Conservation (phyloP, 2,113 vertebrate genomes). For the Clinocottus analis region DNA sequence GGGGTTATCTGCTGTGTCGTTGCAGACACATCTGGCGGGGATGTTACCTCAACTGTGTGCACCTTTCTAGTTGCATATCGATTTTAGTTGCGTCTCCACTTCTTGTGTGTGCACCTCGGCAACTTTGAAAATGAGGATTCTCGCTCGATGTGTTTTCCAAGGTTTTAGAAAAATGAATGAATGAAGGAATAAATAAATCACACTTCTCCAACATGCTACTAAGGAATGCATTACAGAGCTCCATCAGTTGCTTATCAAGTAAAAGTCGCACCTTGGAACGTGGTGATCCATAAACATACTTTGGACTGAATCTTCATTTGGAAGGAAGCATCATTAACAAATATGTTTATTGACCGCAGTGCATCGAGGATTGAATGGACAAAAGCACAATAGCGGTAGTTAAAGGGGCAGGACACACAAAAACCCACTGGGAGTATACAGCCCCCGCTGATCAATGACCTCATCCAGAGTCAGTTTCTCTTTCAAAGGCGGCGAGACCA, state of each 20-base stretch:
- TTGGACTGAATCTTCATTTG: constrained; percentile 46
- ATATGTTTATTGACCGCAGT: constrained; percentile 77
- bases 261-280: constrained; percentile 4
- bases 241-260: neutral
- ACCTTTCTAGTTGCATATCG: neutral
- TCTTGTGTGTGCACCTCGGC: neutral
- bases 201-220: neutral
- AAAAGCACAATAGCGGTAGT: constrained; percentile 75
- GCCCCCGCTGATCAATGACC: constrained; percentile 82
- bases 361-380: constrained; percentile 66
- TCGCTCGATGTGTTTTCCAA: neutral
- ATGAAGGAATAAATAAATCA: neutral
- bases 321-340: constrained; percentile 69
- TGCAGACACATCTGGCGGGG: neutral
- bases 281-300: constrained; percentile 30
- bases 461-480: constrained; percentile 80
- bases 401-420: constrained; percentile 80
- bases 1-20: neutral
- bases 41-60: neutral
- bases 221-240: neutral
- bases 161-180: neutral
- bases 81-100: neutral
- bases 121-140: neutral
- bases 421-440: constrained; percentile 79
- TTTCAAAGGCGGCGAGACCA: constrained; percentile 85